These are phyloP conservation scores for Dryococelus australis DNA, from an alignment of 2,888 invertebrate species.

Conservation along the genomic window DNA sequence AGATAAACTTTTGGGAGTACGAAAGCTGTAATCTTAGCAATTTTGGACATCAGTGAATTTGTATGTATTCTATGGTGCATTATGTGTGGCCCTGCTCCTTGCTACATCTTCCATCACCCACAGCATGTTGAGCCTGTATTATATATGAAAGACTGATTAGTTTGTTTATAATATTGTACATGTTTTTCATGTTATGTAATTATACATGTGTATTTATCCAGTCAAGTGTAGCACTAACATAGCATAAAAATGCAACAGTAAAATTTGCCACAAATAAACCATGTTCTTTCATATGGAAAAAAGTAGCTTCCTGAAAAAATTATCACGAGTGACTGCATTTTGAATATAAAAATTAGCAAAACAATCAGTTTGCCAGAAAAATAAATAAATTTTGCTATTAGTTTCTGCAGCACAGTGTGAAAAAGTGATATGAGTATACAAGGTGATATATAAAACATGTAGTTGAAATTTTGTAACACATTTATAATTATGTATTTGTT, in stretches of 20 bases:
- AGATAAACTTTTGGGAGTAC: too few species aligned
- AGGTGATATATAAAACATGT: not conserved
- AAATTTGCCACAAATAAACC: not conserved
- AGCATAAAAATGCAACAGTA: slow-evolving; percentile 6
- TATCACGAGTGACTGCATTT: not conserved
- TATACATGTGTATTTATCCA: slow-evolving; percentile 18
- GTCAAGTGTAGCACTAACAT: not conserved
- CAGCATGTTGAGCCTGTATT: slow-evolving; percentile 7
- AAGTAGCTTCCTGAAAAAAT: not conserved
- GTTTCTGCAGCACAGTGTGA: not conserved
- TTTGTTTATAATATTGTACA: slow-evolving; percentile 34
- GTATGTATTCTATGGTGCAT: too few species aligned
- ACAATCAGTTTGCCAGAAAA: not conserved
- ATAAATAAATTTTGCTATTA: not conserved
- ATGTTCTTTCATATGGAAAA: not conserved
- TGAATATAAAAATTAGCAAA: not conserved
- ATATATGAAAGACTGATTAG: slow-evolving; percentile 58
- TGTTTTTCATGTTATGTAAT: slow-evolving; percentile 20
- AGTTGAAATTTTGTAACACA: slow-evolving; percentile 2
- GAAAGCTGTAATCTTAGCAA: too few species aligned
- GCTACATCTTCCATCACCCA: not conserved
- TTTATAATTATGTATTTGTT: slow-evolving; percentile 1
- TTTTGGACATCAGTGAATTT: too few species aligned
- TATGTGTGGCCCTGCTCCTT: not conserved
- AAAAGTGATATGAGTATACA: not conserved